Base-by-base conservation (phyloP, 1,140 invertebrate genomes). In the Ephestia elutella region DNA sequence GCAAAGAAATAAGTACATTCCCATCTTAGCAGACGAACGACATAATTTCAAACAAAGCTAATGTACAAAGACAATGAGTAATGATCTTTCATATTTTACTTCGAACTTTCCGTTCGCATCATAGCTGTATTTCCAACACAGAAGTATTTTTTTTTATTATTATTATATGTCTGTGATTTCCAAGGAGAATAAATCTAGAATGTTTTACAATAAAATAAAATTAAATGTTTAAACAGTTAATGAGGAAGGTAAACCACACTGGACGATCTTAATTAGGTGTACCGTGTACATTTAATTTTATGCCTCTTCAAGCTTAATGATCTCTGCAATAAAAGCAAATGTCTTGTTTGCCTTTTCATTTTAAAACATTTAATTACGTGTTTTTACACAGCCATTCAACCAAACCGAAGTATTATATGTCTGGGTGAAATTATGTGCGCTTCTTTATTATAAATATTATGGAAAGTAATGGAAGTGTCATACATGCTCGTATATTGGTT, bases 131-230 rank as follows among this genome's bases (percentile, higher is more conserved):
- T 49, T 17, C 11, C n/a, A n/a, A n/a, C n/a, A n/a, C n/a, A n/a
- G n/a, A n/a, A n/a, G n/a, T n/a, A n/a, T n/a, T n/a, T n/a, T n/a
- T n/a, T n/a, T n/a, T n/a, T n/a, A n/a, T n/a, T n/a, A n/a, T n/a
- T n/a, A n/a, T n/a, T n/a, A n/a, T n/a, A 28, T 28, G 25, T 28
- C 25, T 3, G 25, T 28, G n/a, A n/a, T n/a, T n/a, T n/a, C n/a
- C n/a, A 54, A 38, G 28, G 50, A 21, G 20, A 44, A n/a, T 18
- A 35, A 30, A 35, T 30, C 11, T 30, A 48, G n/a, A 30, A 49
- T 51, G 19, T 35, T 58, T 58, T 58, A 20, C 28, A 51, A 38
- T 50, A 55, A 28, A 28, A 38, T n/a, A n/a, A n/a, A n/a, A n/a
- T n/a, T 44, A 13, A 44, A 44, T 44, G 15, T 17, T 15, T 44